Conservation (phyloP, 2,888 invertebrate genomes). For the Rotaria sp. region DNA sequence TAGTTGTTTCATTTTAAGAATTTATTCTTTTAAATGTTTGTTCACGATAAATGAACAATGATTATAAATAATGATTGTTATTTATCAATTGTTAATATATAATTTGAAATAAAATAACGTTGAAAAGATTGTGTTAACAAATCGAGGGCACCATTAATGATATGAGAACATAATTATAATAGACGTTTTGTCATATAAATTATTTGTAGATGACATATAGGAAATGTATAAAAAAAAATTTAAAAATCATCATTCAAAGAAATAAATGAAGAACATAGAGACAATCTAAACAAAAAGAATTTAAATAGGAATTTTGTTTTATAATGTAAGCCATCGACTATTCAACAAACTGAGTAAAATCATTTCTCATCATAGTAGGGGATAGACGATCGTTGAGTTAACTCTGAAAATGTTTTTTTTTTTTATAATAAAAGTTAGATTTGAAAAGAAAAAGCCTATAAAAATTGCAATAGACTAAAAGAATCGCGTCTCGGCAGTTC, state of each 20-base stretch:
- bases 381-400: too few relatives aligned
- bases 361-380: too few relatives aligned
- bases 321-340: too few relatives aligned
- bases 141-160: constrained; percentile 1
- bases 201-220: not conserved
- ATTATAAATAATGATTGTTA: not conserved
- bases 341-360: too few relatives aligned
- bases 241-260: not conserved
- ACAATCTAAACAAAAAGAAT: not conserved
- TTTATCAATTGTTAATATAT: not conserved
- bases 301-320: too few relatives aligned
- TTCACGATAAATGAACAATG: constrained; percentile 14
- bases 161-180: constrained; percentile 1
- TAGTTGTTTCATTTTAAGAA: not conserved
- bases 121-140: constrained; percentile 10
- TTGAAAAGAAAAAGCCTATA: too few relatives aligned
- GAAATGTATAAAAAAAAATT: not conserved
- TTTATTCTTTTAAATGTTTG: not conserved
- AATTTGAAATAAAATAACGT: constrained; percentile 12
- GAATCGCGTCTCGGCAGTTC: too few relatives aligned
- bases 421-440: too few relatives aligned
- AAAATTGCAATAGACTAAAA: too few relatives aligned
- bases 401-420: too few relatives aligned
- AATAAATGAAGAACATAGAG: not conserved
- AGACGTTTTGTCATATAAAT: constrained; percentile 5